These are phyloP conservation scores for Monopis laevigella DNA, from an alignment of 2,888 invertebrate genomes.

Conservation along the genomic window DNA sequence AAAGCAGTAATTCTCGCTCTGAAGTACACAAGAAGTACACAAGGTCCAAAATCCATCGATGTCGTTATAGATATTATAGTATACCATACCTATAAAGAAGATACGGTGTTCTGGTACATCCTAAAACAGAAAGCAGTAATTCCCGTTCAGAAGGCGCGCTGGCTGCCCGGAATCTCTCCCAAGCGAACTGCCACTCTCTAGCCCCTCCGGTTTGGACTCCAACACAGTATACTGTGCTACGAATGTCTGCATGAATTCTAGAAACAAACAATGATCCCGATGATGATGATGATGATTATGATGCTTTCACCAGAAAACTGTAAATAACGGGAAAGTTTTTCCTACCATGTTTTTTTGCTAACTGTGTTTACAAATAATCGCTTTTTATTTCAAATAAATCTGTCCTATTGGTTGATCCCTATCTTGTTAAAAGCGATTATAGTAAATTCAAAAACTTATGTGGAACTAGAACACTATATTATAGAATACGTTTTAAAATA, in stretches of 20 bases:
- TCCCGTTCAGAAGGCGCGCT: slow-evolving; percentile 86
- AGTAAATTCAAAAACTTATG: too few species aligned
- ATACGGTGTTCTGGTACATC: slow-evolving; percentile 86
- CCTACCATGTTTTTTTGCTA: too few species aligned
- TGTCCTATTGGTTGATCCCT: too few species aligned
- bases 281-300: too few species aligned
- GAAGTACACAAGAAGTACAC: not conserved
- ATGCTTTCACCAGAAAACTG: too few species aligned
- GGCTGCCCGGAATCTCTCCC: slow-evolving; percentile 78
- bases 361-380: too few species aligned
- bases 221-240: slow-evolving; percentile 86
- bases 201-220: slow-evolving; percentile 85
- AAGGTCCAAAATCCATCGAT: not conserved
- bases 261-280: too few species aligned
- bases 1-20: not conserved
- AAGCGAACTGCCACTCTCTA: slow-evolving; percentile 89
- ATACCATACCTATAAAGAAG: slow-evolving; percentile 70
- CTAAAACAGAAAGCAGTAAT: slow-evolving; percentile 77
- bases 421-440: too few species aligned
- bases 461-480: too few species aligned
- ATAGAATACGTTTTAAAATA: too few species aligned
- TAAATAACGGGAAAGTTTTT: too few species aligned
- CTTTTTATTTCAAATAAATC: too few species aligned
- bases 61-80: not conserved
- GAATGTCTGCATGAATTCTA: slow-evolving; percentile 86